A percentile compares a stretch with the other conserved stretches of the same genome.
Evolutionary conservation across 1,140 invertebrate species (phyloP).

Genomic region (Paraescarpia echinospica): DNA sequence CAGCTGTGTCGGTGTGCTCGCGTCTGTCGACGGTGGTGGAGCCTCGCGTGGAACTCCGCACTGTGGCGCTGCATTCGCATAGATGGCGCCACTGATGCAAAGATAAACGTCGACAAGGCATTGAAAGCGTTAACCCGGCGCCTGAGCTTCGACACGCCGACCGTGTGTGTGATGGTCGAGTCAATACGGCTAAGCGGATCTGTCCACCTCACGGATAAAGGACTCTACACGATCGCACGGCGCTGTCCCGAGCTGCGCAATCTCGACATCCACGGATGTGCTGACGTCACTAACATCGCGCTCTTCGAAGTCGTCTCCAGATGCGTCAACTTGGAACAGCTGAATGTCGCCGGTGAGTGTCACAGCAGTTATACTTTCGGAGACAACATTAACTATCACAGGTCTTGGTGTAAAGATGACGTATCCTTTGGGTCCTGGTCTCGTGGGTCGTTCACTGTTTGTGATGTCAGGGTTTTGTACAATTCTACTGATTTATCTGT

Average conservation of each 20-base stretch:
- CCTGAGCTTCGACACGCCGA: slow-evolving; percentile 57
- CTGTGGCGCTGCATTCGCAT: slow-evolving; percentile 74
- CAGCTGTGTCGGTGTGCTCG: slow-evolving; percentile 77
- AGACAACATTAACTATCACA: background rate
- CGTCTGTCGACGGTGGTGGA: slow-evolving; percentile 78
- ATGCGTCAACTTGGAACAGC: slow-evolving; percentile 71
- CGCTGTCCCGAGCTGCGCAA: slow-evolving; percentile 74
- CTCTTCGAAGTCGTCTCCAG: slow-evolving; percentile 68
- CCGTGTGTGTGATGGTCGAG: slow-evolving; percentile 63
- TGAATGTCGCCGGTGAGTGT: slow-evolving; percentile 73
- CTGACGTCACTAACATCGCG: slow-evolving; percentile 69
- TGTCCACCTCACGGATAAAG: slow-evolving; percentile 74
- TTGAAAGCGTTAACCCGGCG: slow-evolving; percentile 63
- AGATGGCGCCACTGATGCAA: slow-evolving; percentile 60
- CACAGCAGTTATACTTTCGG: background rate
- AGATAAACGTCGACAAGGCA: slow-evolving; percentile 70
- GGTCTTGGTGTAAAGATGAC: background rate
- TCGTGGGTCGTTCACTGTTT: too few species aligned
- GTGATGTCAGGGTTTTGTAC: too few species aligned
- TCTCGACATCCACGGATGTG: slow-evolving; percentile 71
- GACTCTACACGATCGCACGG: slow-evolving; percentile 69
- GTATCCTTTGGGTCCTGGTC: too few species aligned
- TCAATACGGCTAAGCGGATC: slow-evolving; percentile 73
- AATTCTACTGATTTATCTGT: too few species aligned
- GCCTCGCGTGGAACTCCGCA: slow-evolving; percentile 76